Evolutionary conservation across 1,140 invertebrate species (phyloP).

Genomic region (Drosophila novamexicana): DNA sequence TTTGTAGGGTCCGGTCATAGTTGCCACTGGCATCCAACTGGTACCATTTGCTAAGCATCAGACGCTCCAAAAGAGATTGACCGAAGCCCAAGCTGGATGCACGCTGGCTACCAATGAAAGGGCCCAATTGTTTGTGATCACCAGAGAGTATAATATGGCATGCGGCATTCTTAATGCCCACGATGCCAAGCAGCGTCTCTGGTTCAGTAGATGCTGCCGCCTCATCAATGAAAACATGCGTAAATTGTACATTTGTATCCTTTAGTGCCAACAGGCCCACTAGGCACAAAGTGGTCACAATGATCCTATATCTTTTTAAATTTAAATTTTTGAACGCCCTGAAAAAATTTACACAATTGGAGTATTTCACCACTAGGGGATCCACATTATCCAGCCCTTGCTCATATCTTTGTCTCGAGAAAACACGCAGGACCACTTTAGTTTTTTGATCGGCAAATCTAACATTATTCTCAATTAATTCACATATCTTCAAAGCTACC

Average conservation of each 20-base stretch:
- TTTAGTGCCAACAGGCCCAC: conserved; percentile 85
- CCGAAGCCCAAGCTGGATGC: conserved; percentile 84
- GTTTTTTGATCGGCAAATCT: conserved; percentile 10
- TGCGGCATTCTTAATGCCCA: conserved; percentile 68
- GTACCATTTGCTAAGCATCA: conserved; percentile 84
- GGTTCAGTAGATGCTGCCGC: conserved; percentile 92
- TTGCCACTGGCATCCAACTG: conserved; percentile 83
- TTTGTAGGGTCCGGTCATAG: conserved; percentile 86
- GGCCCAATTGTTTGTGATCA: conserved; percentile 93
- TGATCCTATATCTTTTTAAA: conserved; percentile 15
- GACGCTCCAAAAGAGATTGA: conserved; percentile 86
- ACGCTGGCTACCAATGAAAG: conserved; percentile 86
- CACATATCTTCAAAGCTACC: conserved; percentile 86
- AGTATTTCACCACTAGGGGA: conserved; percentile 36
- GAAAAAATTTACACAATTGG: not conserved
- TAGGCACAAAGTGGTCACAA: conserved; percentile 38
- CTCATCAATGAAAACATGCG: conserved; percentile 93
- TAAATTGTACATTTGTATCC: conserved; percentile 48
- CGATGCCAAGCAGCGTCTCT: conserved; percentile 88
- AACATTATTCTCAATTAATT: conserved; percentile 71
- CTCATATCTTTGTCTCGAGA: not conserved
- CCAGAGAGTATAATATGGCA: conserved; percentile 89
- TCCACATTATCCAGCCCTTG: not conserved
- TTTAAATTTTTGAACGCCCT: not conserved
- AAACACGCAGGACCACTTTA: conserved; percentile 30